Percentiles rank a stretch among this genome's conserved stretches.
Evolutionary conservation across 2,113 vertebrate species (phyloP).

Genomic region (Tragelaphus strepsiceros): DNA sequence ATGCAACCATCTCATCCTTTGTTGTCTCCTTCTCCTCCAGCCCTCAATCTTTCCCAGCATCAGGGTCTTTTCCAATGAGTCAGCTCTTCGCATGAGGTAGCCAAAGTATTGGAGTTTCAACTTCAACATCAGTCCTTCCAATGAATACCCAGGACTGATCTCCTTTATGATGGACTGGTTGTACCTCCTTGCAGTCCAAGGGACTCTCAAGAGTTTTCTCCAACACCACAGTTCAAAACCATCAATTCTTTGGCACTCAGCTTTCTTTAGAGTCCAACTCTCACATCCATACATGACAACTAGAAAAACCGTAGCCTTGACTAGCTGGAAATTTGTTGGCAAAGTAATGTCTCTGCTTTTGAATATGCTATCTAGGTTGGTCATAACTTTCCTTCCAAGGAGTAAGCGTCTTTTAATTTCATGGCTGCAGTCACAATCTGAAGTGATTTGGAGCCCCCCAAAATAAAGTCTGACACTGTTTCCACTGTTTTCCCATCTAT

Average conservation of each 20-base stretch:
- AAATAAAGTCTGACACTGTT: neutral
- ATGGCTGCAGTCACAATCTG: neutral
- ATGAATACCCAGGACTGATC: neutral
- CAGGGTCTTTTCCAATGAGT: neutral
- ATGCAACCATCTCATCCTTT: neutral
- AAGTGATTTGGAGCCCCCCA: neutral
- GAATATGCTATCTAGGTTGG: neutral
- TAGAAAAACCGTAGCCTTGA: neutral
- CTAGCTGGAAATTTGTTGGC: neutral
- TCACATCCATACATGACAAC: neutral
- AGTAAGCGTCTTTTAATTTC: neutral
- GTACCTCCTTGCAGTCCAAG: neutral
- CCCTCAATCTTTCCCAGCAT: neutral
- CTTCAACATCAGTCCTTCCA: neutral
- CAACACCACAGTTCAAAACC: neutral
- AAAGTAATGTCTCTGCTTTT: neutral
- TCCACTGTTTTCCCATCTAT: too few relatives aligned
- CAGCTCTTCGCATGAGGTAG: fast-evolving
- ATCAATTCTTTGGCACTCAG: neutral
- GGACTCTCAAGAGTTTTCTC: neutral
- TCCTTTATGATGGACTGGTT: neutral
- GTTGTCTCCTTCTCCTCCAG: fast-evolving
- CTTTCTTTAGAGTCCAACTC: neutral
- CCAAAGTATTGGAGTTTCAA: neutral
- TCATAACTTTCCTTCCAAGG: neutral